A percentile compares a stretch with the other conserved stretches of the same genome.
phyloP scores from a whole-genome alignment of 1,140 invertebrate genomes.

The Lordiphosa stackelbergi region DNA sequence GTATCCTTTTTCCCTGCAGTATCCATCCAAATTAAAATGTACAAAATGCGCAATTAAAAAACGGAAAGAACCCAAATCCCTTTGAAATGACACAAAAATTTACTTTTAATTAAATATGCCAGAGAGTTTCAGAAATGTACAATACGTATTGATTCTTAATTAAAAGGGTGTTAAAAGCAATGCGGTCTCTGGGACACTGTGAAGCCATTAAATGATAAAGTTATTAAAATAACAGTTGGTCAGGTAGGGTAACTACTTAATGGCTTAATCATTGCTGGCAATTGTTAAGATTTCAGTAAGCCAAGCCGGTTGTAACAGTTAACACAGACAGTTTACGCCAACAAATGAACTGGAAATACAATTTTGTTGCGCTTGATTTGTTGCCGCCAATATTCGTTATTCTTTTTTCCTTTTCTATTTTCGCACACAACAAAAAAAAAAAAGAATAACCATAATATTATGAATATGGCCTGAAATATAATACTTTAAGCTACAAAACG shows the following conservation, averaged over 20 bases:
- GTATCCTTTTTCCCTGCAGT: constrained; percentile 44
- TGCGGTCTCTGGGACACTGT: neutral
- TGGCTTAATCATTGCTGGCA: no score
- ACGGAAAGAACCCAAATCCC: constrained; percentile 13
- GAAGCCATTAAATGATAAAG: neutral
- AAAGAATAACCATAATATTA: constrained; percentile 14
- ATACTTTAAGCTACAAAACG: constrained; percentile 19
- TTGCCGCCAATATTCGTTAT: constrained; percentile 3
- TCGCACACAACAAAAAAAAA: constrained; percentile 3
- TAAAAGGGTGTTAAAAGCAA: constrained; percentile 35
- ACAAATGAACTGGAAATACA: constrained; percentile 29
- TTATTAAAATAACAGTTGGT: no score
- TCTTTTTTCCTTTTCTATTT: constrained; percentile 1
- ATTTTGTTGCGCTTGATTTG: constrained; percentile 21
- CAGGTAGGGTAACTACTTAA: no score
- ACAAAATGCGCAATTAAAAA: constrained; percentile 37
- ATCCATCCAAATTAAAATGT: constrained; percentile 55
- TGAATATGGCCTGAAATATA: constrained; percentile 16
- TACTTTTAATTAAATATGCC: constrained; percentile 64
- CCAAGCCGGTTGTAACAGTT: no score
- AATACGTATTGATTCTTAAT: constrained; percentile 54
- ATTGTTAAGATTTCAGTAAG: no score
- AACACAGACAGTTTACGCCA: neutral
- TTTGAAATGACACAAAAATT: constrained; percentile 25
- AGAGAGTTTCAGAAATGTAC: constrained; percentile 34